Percentiles rank a stretch among this genome's conserved stretches.
Conservation (phyloP, 1,140 invertebrate genomes). For the Drosophila bocqueti region DNA sequence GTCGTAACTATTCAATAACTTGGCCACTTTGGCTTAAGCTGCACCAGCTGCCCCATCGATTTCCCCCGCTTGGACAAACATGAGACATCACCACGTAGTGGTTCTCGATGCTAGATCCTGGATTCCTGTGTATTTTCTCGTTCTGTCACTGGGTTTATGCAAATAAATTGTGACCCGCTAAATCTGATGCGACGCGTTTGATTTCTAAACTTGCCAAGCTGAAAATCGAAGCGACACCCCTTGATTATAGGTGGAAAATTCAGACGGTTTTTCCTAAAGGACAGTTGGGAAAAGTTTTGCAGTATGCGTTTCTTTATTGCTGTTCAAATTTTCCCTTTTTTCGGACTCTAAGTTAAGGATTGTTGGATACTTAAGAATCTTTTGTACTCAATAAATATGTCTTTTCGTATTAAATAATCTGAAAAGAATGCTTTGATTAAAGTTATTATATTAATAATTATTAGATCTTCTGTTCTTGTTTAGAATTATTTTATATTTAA, state of each 20-base stretch:
- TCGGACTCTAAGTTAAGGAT: background rate
- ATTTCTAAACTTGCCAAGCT: slow-evolving; percentile 48
- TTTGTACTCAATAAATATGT: background rate
- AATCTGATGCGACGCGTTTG: slow-evolving; percentile 30
- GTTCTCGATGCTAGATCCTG: slow-evolving; percentile 20
- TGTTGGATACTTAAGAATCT: background rate
- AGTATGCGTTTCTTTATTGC: background rate
- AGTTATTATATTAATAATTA: background rate
- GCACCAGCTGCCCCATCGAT: slow-evolving; percentile 27
- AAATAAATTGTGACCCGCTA: slow-evolving; percentile 63
- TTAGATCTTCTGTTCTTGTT: too few relatives aligned
- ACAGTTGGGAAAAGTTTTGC: slow-evolving; percentile 38
- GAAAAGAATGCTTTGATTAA: background rate
- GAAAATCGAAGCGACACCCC: slow-evolving; percentile 49
- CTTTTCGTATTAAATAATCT: background rate
- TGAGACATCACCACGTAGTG: slow-evolving; percentile 18
- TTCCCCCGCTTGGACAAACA: slow-evolving; percentile 25
- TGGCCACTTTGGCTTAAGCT: slow-evolving; percentile 44
- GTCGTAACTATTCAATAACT: slow-evolving; percentile 76
- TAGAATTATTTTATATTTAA: background rate
- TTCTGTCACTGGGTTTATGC: slow-evolving; percentile 63
- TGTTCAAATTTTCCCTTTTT: background rate
- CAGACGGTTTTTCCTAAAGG: slow-evolving; percentile 3
- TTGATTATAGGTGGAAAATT: slow-evolving; percentile 6
- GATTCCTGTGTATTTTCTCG: slow-evolving; percentile 4